These are phyloP conservation scores for Conus betulinus DNA, from an alignment of 1,140 invertebrate species.

Conservation along the genomic window DNA sequence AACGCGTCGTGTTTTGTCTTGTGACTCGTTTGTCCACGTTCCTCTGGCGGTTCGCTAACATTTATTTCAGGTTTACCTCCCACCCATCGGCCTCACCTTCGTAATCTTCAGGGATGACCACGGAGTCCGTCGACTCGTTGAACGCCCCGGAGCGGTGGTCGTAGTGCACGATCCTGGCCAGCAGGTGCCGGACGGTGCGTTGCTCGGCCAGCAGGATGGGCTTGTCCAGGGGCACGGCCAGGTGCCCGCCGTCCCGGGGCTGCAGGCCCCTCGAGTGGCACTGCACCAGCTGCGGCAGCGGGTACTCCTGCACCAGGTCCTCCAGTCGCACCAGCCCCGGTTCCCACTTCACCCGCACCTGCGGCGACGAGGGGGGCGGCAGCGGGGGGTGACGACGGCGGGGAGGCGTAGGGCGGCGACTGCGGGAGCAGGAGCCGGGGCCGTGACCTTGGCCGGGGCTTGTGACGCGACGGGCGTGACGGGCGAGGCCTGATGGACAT, in stretches of 20 bases:
- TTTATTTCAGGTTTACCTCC: too few species aligned
- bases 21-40: too few species aligned
- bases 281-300: conserved; percentile 17
- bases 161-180: conserved; percentile 18
- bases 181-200: conserved; percentile 15
- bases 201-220: conserved; percentile 16
- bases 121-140: conserved; percentile 27
- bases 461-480: neutral
- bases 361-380: neutral
- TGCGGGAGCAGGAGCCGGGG: neutral
- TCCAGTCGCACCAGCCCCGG: neutral
- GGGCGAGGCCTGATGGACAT: too few species aligned
- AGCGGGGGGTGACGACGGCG: neutral
- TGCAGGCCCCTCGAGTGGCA: conserved; percentile 4
- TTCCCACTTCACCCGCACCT: conserved; percentile 4
- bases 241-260: neutral
- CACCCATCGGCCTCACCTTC: conserved; percentile 13
- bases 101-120: conserved; percentile 34
- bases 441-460: conserved; percentile 16
- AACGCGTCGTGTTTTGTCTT: too few species aligned
- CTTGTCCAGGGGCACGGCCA: conserved; percentile 10
- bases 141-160: neutral
- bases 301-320: conserved; percentile 12
- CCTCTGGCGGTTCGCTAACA: too few species aligned
- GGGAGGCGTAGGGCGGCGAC: neutral